Conservation (phyloP, 2,888 invertebrate genomes). For the Trisateles emortualis region DNA sequence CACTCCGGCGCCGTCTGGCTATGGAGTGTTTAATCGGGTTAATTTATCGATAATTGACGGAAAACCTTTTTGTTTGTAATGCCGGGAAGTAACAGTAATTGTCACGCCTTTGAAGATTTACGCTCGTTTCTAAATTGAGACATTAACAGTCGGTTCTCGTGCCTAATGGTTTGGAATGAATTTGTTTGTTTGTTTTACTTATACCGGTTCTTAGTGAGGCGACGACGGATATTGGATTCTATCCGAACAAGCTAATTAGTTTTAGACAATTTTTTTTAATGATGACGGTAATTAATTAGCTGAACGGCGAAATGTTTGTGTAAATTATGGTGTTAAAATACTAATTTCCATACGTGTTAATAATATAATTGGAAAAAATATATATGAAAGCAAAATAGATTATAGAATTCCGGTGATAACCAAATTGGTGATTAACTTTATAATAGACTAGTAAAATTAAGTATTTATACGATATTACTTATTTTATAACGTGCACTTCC, state of each 20-base stretch:
- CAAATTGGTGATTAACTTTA: background rate
- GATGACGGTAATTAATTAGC: constrained; percentile 41
- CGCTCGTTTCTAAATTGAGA: constrained; percentile 87
- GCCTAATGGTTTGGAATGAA: constrained; percentile 86
- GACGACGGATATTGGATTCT: constrained; percentile 61
- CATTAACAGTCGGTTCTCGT: constrained; percentile 86
- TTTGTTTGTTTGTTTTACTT: constrained; percentile 85
- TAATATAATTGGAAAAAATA: constrained; percentile 8
- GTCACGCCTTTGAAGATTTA: constrained; percentile 87
- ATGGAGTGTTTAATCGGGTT: constrained; percentile 84
- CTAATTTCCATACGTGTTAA: constrained; percentile 27
- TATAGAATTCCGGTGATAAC: background rate
- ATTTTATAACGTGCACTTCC: background rate
- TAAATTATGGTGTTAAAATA: constrained; percentile 19
- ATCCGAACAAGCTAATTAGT: constrained; percentile 63
- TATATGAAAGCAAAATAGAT: background rate
- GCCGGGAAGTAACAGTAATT: constrained; percentile 87
- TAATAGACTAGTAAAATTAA: background rate
- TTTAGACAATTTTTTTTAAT: constrained; percentile 47
- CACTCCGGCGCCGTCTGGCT: constrained; percentile 82
- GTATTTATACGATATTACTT: background rate
- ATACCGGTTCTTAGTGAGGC: constrained; percentile 69
- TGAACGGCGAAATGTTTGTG: constrained; percentile 28
- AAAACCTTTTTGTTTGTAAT: constrained; percentile 86
- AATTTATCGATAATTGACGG: constrained; percentile 87